Conservation (phyloP, 2,113 vertebrate genomes). For the Podocnemis expansa region DNA sequence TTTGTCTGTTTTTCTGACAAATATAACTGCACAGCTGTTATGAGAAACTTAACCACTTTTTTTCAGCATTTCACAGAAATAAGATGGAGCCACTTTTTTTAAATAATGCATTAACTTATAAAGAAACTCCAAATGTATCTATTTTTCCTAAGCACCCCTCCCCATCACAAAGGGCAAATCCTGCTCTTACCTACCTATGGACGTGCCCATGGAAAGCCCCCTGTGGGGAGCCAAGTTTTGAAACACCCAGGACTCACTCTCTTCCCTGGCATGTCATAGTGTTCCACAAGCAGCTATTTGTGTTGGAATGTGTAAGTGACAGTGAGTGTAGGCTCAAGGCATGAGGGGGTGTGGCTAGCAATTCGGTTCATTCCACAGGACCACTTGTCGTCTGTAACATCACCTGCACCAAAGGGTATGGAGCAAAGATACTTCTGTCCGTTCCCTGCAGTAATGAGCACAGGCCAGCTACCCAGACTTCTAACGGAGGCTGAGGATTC, state of each 20-base stretch:
- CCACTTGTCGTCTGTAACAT: neutral
- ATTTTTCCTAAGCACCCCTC: neutral
- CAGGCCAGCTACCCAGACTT: neutral
- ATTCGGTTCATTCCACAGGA: neutral
- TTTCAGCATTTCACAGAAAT: neutral
- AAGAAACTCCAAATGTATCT: neutral
- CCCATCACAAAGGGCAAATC: neutral
- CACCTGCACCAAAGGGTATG: neutral
- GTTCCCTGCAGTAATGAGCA: neutral
- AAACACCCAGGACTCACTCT: neutral
- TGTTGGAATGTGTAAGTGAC: neutral
- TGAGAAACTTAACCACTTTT: constrained; percentile 7
- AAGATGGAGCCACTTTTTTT: neutral
- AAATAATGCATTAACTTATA: neutral
- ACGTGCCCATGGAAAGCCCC: neutral
- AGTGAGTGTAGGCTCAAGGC: accelerated
- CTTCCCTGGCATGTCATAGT: neutral
- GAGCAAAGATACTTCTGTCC: neutral
- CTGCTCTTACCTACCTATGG: neutral
- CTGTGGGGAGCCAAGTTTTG: neutral
- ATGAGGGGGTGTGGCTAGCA: neutral
- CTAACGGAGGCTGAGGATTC: neutral
- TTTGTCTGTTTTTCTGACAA: constrained; percentile 22
- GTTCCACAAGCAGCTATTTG: neutral
- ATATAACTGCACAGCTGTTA: neutral